Percentiles rank a stretch among this genome's conserved stretches.
Conservation (phyloP, 2,113 vertebrate genomes). For the Melanocharis versteri region DNA sequence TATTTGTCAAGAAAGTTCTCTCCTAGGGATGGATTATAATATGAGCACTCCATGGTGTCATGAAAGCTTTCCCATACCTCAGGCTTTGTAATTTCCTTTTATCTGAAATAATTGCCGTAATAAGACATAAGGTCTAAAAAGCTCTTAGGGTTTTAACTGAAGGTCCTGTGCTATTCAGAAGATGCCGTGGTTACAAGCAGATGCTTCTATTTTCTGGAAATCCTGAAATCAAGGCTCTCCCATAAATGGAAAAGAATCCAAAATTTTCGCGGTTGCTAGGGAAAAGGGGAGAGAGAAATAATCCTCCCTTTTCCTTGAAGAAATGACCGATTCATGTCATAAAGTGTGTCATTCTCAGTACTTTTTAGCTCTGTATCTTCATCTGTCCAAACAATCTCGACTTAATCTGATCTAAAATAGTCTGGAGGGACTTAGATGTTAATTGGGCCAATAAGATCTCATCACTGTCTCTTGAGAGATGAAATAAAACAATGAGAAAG, state of each 20-base stretch:
- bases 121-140: not conserved
- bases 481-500: not conserved
- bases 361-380: not conserved
- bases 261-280: constrained; percentile 28
- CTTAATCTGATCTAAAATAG: not conserved
- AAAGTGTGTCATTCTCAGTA: not conserved
- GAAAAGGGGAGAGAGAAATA: not conserved
- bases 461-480: not conserved
- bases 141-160: not conserved
- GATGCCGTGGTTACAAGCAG: not conserved
- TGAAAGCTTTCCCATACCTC: not conserved
- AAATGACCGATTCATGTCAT: not conserved
- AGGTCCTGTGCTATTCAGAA: not conserved
- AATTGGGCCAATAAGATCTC: not conserved
- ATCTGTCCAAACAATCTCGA: not conserved
- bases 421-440: not conserved
- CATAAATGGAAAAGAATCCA: not conserved
- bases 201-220: not conserved
- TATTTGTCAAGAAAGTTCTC: constrained; percentile 7
- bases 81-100: not conserved
- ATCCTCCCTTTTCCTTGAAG: not conserved
- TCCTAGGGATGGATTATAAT: not conserved
- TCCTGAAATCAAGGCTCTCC: constrained; percentile 10
- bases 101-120: constrained; percentile 7
- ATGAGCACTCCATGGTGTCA: not conserved